Evolutionary conservation across 2,797 vertebrate species (phyloP).

Genomic region (Tiaroga cobitis): DNA sequence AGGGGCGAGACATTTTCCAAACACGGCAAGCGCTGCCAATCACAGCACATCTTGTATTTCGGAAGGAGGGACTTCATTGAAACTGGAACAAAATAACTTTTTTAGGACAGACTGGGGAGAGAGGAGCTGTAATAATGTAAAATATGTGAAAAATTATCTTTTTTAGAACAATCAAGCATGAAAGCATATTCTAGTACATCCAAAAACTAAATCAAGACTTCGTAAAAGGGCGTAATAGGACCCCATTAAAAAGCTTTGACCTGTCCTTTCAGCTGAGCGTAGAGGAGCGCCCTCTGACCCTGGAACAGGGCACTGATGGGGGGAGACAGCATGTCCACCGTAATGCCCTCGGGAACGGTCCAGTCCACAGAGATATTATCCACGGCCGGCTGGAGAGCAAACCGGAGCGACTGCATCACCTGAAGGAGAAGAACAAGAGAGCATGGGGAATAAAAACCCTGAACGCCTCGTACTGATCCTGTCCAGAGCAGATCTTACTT

Average conservation of each 20-base stretch:
- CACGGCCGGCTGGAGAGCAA: conserved; percentile 4
- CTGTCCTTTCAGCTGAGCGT: conserved; percentile 68
- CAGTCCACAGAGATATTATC: neutral
- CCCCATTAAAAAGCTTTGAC: conserved; percentile 11
- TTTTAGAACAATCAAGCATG: too few species aligned
- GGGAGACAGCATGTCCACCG: conserved; percentile 1
- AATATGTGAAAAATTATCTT: too few species aligned
- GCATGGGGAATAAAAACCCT: conserved; percentile 62
- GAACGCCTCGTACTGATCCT: conserved; percentile 70
- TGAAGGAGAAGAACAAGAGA: conserved; percentile 73
- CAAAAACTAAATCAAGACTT: too few species aligned
- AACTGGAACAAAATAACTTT: too few species aligned
- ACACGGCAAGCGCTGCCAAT: too few species aligned
- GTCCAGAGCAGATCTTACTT: conserved; percentile 76
- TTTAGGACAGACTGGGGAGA: too few species aligned
- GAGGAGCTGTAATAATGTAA: too few species aligned
- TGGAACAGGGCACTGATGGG: conserved; percentile 71
- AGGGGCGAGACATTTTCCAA: too few species aligned
- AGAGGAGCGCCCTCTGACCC: conserved; percentile 80
- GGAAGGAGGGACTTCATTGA: too few species aligned
- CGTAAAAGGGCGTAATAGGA: too few species aligned
- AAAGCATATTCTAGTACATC: too few species aligned
- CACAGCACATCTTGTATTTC: too few species aligned
- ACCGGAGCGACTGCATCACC: conserved; percentile 58
- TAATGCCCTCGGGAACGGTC: neutral